Base-by-base conservation (phyloP, 2,888 invertebrate species). In the Acleris literana region DNA sequence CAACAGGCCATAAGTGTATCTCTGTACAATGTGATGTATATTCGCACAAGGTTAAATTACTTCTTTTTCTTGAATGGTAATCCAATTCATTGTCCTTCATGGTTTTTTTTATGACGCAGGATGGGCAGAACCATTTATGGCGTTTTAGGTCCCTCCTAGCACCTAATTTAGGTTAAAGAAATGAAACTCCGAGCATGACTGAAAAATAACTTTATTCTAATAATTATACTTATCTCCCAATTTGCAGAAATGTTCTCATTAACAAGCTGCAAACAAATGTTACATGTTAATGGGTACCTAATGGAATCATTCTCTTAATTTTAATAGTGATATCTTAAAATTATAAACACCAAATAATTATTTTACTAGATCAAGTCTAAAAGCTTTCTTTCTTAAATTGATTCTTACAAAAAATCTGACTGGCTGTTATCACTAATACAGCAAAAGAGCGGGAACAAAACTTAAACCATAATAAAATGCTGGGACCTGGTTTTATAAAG, bases 161-260 rank as follows among this genome's bases (percentile, higher is more conserved):
- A 25, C 25, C 6, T 48, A 57, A 22, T 46, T 52, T 25, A 44
- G 20, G 59, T 48, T 22, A 59, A 55, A 43, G 13, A 84, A 90
- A 87, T 86, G 77, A 91, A 88, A 88, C 85, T 72, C 74, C 77
- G 5, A 74, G 52, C 65, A 70, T 79, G 88, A 90, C 88, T 90
- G 90, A 89, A 92, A 90, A 92, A 92, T 92, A 92, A 88, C 85
- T 92, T 90, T 91, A 92, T 90, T 92, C 90, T 90, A 91, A 83
- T 85, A 84, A 85, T 86, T 86, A 88, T 87, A 85, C 84, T 89
- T 88, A 88, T 83, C 82, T 85, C 85, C 88, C 83, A 87, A 86
- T 85, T 87, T 90, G 88, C 86, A 88, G 88, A 84, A 81, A 81
- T 73, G 75, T 80, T 81, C 80, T 58, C 58, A 63, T 44, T 48